Evolutionary conservation across 2,113 vertebrate genomes (phyloP).

Genomic region (Rhynchomys soricoides): DNA sequence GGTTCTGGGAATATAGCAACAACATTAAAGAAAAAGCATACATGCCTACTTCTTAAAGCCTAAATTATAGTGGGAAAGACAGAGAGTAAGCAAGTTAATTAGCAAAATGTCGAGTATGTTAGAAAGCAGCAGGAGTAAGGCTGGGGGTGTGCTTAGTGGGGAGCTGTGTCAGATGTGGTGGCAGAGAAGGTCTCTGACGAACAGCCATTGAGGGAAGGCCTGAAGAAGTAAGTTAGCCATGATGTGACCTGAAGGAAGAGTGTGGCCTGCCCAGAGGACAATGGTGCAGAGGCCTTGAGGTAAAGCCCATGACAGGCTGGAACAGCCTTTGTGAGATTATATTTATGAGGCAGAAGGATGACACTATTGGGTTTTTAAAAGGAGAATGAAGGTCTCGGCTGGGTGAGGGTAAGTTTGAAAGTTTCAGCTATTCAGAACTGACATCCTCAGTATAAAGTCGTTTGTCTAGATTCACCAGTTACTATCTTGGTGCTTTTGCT

Average conservation of each 20-base stretch:
- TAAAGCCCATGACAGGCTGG: neutral
- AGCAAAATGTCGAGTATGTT: neutral
- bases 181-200: neutral
- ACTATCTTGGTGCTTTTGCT: neutral
- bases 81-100: constrained; percentile 25
- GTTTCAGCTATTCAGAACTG: neutral
- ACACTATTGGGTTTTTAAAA: neutral
- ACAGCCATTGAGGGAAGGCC: neutral
- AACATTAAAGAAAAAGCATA: neutral
- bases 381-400: neutral
- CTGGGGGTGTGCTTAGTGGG: neutral
- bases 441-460: neutral
- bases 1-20: neutral
- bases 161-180: neutral
- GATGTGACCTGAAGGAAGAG: neutral
- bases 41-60: constrained; percentile 19
- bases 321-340: neutral
- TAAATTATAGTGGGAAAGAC: constrained; percentile 10
- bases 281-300: neutral
- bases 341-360: constrained; percentile 20
- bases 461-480: neutral
- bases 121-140: neutral
- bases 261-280: neutral
- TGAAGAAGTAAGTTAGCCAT: neutral
- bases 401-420: neutral